These are phyloP conservation scores for Trachelus iudaicus DNA, from an alignment of 2,888 invertebrate species.

Conservation along the genomic window DNA sequence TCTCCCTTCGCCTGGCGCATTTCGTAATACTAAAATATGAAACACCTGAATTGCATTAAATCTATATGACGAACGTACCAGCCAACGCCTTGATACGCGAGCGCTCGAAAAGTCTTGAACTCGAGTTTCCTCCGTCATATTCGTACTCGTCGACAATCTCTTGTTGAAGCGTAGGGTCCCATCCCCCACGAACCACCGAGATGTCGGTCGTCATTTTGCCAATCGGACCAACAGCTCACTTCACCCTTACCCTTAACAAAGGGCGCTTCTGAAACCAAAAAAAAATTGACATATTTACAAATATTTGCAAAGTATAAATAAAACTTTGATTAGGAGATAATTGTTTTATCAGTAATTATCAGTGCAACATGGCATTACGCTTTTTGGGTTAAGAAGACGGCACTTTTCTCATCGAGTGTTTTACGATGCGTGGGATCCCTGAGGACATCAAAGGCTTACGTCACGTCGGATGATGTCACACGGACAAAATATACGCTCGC, in stretches of 20 bases:
- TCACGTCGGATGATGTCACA: slow-evolving; percentile 57
- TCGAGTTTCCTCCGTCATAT: slow-evolving; percentile 99
- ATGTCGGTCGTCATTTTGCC: slow-evolving; percentile 94
- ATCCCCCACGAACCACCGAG: slow-evolving; percentile 86
- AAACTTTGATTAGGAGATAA: not conserved
- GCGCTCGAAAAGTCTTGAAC: slow-evolving; percentile 98
- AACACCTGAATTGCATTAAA: not conserved
- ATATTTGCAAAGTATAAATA: slow-evolving; percentile 22
- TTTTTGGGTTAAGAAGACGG: not conserved
- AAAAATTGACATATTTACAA: not conserved
- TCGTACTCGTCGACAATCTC: slow-evolving; percentile 98
- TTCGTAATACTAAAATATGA: not conserved
- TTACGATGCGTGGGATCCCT: not conserved
- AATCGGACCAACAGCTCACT: slow-evolving; percentile 61
- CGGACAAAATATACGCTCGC: slow-evolving; percentile 42
- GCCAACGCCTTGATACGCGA: slow-evolving; percentile 99
- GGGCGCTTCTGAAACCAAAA: slow-evolving; percentile 55
- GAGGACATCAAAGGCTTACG: slow-evolving; percentile 40
- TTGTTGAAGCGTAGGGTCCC: slow-evolving; percentile 94
- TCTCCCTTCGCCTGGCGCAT: not conserved
- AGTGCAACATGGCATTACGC: not conserved
- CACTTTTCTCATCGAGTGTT: not conserved
- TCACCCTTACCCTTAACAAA: slow-evolving; percentile 50
- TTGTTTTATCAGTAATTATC: not conserved
- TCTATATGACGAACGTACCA: slow-evolving; percentile 71